Evolutionary conservation across 2,113 vertebrate species (phyloP).

Genomic region (Danio rerio): GRCz12tu NC_133176.1:26777501-26778000

Average conservation of each 20-base stretch:
- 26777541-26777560: constrained; percentile 58
- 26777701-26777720: constrained; percentile 40
- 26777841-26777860: constrained; percentile 2
- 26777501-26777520: constrained; percentile 65
- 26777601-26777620: constrained; percentile 51
- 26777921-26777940: background rate
- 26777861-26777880: constrained; percentile 6
- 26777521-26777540: constrained; percentile 64
- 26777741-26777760: background rate
- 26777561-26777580: constrained; percentile 31
- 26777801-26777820: background rate
- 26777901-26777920: background rate
- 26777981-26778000: background rate
- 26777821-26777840: background rate
- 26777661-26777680: constrained; percentile 67
- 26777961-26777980: background rate
- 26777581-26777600: constrained; percentile 9
- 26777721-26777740: constrained; percentile 9
- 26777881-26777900: background rate
- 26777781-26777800: background rate
- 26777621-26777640: constrained; percentile 65
- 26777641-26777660: constrained; percentile 68
- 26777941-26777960: background rate
- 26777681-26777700: constrained; percentile 64
- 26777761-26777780: constrained; percentile 12